Evolutionary conservation across 2,888 invertebrate genomes (phyloP).

Genomic region (Dicyrtoma fusca): DNA sequence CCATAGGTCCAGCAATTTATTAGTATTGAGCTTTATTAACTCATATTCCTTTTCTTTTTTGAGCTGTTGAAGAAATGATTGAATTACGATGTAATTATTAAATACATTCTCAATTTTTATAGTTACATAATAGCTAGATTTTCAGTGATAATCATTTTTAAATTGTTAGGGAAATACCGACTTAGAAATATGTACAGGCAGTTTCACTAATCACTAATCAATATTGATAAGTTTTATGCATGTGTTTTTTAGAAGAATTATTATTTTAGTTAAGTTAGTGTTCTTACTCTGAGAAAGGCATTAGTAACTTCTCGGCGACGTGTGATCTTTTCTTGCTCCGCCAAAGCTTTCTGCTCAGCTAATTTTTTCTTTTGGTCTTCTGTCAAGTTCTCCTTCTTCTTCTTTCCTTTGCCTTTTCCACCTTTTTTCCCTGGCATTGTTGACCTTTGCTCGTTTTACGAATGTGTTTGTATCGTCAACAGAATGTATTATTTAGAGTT

Average conservation of each 20-base stretch:
- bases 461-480: too few species aligned
- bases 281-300: conserved; percentile 52
- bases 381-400: conserved; percentile 48
- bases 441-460: too few species aligned
- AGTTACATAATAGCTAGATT: too few species aligned
- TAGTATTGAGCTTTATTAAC: conserved; percentile 51
- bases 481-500: too few species aligned
- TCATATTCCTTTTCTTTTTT: conserved; percentile 56
- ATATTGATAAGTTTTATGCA: background rate
- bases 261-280: too few species aligned
- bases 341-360: conserved; percentile 53
- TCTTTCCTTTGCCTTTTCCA: conserved; percentile 37
- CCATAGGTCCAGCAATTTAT: conserved; percentile 55
- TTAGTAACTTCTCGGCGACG: conserved; percentile 49
- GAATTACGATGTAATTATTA: too few species aligned
- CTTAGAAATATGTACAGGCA: too few species aligned
- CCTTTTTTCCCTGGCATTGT: conserved; percentile 23
- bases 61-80: conserved; percentile 38
- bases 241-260: conserved; percentile 4
- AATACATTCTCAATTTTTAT: too few species aligned
- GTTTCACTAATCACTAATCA: too few species aligned
- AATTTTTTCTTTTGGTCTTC: conserved; percentile 54
- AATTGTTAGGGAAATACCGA: too few species aligned
- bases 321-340: conserved; percentile 54
- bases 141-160: background rate